A percentile compares a stretch with the other conserved stretches of the same genome.
phyloP scores from a whole-genome alignment of 2,888 invertebrate genomes.

The Strigamia crassipes region DNA sequence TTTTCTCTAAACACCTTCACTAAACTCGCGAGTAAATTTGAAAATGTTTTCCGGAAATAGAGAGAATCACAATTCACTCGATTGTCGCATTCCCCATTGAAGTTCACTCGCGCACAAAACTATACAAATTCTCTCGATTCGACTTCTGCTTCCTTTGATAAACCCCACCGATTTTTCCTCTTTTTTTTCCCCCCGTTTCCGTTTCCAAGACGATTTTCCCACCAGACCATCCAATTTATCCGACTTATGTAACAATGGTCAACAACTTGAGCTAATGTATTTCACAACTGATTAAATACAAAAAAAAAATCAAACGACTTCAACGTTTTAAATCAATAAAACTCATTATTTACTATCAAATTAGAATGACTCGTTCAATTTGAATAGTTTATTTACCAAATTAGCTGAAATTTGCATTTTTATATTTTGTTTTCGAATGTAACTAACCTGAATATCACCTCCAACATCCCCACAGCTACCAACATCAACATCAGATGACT shows the following conservation, averaged over 20 bases:
- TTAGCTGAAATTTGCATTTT: too few species aligned
- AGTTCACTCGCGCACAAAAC: slow-evolving; percentile 31
- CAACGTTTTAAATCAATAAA: neutral
- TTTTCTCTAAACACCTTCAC: neutral
- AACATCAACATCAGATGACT: neutral
- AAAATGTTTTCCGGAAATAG: slow-evolving; percentile 12
- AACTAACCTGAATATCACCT: neutral
- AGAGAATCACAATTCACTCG: neutral
- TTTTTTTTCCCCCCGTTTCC: neutral
- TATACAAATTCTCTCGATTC: slow-evolving; percentile 34
- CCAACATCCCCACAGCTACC: neutral
- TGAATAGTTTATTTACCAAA: neutral
- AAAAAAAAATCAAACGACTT: neutral
- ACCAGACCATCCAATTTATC: neutral
- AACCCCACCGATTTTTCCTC: neutral
- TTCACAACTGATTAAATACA: neutral
- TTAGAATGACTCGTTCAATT: neutral
- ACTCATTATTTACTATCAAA: neutral
- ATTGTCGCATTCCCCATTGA: neutral
- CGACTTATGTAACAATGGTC: neutral
- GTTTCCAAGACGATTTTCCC: neutral
- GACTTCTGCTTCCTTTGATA: slow-evolving; percentile 38
- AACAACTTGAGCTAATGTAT: neutral
- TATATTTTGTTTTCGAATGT: neutral
- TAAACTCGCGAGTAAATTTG: slow-evolving; percentile 1